Conservation (phyloP, 1,140 invertebrate genomes). For the Carcinoscorpius rotundicauda region DNA sequence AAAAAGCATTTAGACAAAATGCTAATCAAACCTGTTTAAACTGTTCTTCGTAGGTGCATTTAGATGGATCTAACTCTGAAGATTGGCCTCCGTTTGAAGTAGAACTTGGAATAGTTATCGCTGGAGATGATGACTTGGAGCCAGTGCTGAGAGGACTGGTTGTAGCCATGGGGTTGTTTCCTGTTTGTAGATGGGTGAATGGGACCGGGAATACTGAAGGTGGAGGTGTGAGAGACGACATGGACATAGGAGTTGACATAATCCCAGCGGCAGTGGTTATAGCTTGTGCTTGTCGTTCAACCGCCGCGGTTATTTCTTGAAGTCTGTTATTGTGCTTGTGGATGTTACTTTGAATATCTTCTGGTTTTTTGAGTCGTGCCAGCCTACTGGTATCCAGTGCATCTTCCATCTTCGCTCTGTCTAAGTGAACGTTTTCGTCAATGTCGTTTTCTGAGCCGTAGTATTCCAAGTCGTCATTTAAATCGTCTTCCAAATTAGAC, state of each 20-base stretch:
- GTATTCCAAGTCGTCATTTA: slow-evolving; percentile 2
- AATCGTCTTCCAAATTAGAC: slow-evolving; percentile 21
- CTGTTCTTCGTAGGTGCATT: slow-evolving; percentile 25
- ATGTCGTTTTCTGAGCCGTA: slow-evolving; percentile 4
- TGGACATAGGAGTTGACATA: background rate
- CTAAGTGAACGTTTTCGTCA: slow-evolving; percentile 1
- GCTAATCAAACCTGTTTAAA: slow-evolving; percentile 23
- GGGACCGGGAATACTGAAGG: background rate
- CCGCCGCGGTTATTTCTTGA: background rate
- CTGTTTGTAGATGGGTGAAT: background rate
- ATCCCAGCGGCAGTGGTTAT: background rate
- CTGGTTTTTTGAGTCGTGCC: slow-evolving; percentile 4
- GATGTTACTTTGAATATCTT: background rate
- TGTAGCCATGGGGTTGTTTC: slow-evolving; percentile 3
- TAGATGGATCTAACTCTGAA: slow-evolving; percentile 14
- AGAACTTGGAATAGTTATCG: background rate
- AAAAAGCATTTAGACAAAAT: background rate
- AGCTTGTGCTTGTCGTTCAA: background rate
- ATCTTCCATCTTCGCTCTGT: background rate
- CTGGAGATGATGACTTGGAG: background rate
- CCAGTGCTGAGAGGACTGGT: slow-evolving; percentile 13
- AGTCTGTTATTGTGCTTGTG: background rate
- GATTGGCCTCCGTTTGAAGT: background rate
- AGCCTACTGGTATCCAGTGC: background rate
- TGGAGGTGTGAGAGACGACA: background rate